Percentiles rank a stretch among this genome's conserved stretches.
These are phyloP conservation scores for Netelia fuscicornis DNA, from an alignment of 2,888 invertebrate species.

Conservation along the genomic window DNA sequence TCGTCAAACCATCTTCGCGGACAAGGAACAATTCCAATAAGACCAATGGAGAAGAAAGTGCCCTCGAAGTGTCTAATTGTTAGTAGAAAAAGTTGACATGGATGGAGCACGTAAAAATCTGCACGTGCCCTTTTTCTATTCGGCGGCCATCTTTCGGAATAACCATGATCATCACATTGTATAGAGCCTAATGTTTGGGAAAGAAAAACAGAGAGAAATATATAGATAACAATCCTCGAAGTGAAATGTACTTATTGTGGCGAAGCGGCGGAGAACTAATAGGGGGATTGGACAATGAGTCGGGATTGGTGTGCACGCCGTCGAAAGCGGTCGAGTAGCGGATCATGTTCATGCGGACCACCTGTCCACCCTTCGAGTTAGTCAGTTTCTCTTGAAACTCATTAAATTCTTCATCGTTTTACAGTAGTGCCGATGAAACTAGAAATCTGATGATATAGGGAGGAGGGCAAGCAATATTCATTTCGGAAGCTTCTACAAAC, in stretches of 20 bases:
- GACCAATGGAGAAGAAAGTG: neutral
- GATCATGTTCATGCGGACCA: conserved; percentile 87
- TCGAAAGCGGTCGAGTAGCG: conserved; percentile 88
- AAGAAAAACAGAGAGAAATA: neutral
- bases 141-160: neutral
- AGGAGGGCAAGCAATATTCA: too few relatives aligned
- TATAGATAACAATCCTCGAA: conserved; percentile 17
- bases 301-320: conserved; percentile 92
- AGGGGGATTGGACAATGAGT: conserved; percentile 87
- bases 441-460: neutral
- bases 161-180: conserved; percentile 6
- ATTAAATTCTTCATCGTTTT: neutral
- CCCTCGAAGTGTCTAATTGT: neutral
- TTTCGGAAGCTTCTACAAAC: too few relatives aligned
- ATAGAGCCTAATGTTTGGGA: neutral
- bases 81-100: conserved; percentile 1
- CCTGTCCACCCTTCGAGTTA: conserved; percentile 85
- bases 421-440: too few relatives aligned
- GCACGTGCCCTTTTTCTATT: too few relatives aligned
- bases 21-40: too few relatives aligned
- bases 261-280: conserved; percentile 20
- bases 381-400: conserved; percentile 75
- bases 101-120: neutral
- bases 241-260: neutral
- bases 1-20: too few relatives aligned